Evolutionary conservation across 2,888 invertebrate species (phyloP), one percentile per base, ranked within the genome.

Genomic region (Amphipyra berbera): DNA sequence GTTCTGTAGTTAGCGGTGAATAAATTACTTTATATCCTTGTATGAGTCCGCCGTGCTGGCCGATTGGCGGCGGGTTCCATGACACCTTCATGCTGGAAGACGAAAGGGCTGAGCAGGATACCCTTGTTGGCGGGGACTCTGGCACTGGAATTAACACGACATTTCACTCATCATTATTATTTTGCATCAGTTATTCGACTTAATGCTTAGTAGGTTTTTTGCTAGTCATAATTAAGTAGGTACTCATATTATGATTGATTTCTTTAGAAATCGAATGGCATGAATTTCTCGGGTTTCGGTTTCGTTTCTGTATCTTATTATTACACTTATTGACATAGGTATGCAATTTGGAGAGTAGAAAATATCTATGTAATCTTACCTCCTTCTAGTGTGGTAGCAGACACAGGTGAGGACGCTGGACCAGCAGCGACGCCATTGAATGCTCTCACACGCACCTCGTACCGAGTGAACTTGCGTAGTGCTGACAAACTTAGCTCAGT

Each of bases 361-460:
- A 37, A 37, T 37, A 37, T 7, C 6, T 10, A 37, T 37, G 1
- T 10, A 40, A 10, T n/a, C 61, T 76, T 83, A 96, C 96, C 96
- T 95, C 97, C 97, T 93, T 97, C 97, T 44, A 97, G 92, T 2
- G 97, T 97, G 33, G 96, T 96, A 12, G 96, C 96, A 13, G 96
- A 93, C 12, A 97, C 95, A 0, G 97, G 96, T 6, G 96, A 95
- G 4, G 97, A 97, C 0, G 96, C 95, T 0, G 98, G 97, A 0
- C 98, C 97, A 46, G 97, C 96, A 0, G 98, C 98, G 38, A 97
- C 97, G 0, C 96, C 96, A 88, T 98, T 98, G 88, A 97, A 98
- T 0, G 98, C 97, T 66, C 97, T 95, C 21, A 98, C 97, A 1
- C 97, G 96, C 8, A 98, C 96, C 58, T 96, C 96, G 88, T 98